A percentile compares a stretch with the other conserved stretches of the same genome.
These are phyloP conservation scores for Lucinisca nassula DNA, from an alignment of 2,888 invertebrate genomes.

Conservation along the genomic window DNA sequence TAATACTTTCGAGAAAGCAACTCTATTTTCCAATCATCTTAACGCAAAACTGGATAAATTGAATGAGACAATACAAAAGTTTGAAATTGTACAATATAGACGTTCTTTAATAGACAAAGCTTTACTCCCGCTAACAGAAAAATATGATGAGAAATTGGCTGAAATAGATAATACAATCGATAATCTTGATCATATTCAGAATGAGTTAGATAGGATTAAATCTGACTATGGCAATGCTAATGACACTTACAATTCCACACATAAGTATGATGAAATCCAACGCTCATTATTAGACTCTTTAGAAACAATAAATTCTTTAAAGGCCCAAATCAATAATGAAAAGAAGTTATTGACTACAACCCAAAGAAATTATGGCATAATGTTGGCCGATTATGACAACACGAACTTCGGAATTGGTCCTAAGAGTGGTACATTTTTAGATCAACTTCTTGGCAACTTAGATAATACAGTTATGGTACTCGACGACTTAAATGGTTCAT, in stretches of 20 bases:
- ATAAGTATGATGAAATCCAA: background rate
- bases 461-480: background rate
- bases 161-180: background rate
- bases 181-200: background rate
- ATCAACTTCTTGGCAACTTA: background rate
- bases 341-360: background rate
- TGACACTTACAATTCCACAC: slow-evolving; percentile 9
- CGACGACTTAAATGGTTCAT: background rate
- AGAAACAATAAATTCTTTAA: background rate
- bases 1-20: background rate
- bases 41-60: background rate
- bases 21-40: slow-evolving; percentile 5
- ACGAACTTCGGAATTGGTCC: background rate
- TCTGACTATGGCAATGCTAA: slow-evolving; percentile 33
- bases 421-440: background rate
- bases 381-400: background rate
- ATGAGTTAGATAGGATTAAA: background rate
- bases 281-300: background rate
- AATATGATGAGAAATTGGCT: background rate
- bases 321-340: background rate
- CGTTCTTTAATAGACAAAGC: background rate
- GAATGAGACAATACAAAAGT: background rate
- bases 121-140: background rate
- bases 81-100: background rate
- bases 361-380: no score